Percentiles rank a stretch among this genome's conserved stretches.
Evolutionary conservation across 2,797 vertebrate species (phyloP).

Genomic region (Esox masquinongy): DNA sequence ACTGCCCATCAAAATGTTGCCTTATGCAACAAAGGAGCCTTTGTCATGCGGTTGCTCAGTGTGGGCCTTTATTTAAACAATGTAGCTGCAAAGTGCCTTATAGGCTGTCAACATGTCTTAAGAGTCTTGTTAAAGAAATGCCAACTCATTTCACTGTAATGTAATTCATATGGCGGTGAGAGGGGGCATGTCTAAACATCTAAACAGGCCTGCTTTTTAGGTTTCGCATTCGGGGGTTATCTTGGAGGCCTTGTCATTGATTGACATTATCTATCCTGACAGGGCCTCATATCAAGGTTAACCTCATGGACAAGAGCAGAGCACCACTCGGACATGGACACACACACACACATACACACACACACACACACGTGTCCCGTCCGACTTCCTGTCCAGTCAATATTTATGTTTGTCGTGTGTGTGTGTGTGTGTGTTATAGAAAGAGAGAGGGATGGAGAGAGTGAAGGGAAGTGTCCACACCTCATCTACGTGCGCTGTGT

Average conservation of each 20-base stretch:
- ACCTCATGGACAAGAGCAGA: conserved; percentile 71
- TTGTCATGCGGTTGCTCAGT: conserved; percentile 49
- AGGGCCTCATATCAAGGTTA: conserved; percentile 81
- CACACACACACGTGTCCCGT: conserved; percentile 36
- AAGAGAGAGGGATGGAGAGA: not conserved
- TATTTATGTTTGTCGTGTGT: too few species aligned
- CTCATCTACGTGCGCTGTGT: not conserved
- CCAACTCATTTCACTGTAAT: conserved; percentile 77
- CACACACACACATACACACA: conserved; percentile 4
- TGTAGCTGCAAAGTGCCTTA: conserved; percentile 66
- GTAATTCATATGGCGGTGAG: conserved; percentile 75
- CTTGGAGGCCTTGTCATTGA: conserved; percentile 76
- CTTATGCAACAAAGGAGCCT: conserved; percentile 49
- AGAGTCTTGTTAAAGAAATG: conserved; percentile 80
- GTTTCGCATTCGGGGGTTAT: conserved; percentile 77
- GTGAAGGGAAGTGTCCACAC: not conserved
- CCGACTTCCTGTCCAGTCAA: not conserved
- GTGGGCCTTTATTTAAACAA: conserved; percentile 51
- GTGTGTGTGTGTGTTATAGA: not conserved
- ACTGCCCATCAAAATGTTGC: conserved; percentile 59
- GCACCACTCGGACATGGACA: not conserved
- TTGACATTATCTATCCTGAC: conserved; percentile 80
- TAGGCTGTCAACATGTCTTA: conserved; percentile 79
- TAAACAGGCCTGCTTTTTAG: conserved; percentile 79
- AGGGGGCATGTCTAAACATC: conserved; percentile 77